Evolutionary conservation across 1,140 invertebrate species (phyloP).

Genomic region (Pantala flavescens): DNA sequence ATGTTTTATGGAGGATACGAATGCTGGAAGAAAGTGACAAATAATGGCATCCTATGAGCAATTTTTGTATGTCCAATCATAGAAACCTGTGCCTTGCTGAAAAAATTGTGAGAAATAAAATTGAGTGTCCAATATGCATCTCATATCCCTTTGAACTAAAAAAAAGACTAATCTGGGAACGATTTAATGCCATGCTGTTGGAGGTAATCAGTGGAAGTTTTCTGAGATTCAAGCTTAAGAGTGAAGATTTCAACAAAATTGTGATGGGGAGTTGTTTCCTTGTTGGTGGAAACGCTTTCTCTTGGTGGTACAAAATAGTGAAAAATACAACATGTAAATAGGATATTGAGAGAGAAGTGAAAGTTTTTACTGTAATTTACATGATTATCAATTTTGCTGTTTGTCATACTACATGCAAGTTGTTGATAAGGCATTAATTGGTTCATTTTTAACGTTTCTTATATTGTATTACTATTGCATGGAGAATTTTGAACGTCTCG

Average conservation of each 20-base stretch:
- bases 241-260: not conserved
- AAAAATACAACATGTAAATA: not conserved
- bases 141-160: slow-evolving; percentile 1
- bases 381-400: slow-evolving; percentile 4
- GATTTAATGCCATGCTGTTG: not conserved
- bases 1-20: too few relatives aligned
- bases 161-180: not conserved
- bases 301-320: slow-evolving; percentile 5
- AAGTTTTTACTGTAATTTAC: not conserved
- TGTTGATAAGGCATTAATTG: not conserved
- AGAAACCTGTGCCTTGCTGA: not conserved
- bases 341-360: not conserved
- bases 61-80: not conserved
- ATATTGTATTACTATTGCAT: not conserved
- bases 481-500: not conserved
- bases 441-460: not conserved
- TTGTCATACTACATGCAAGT: not conserved
- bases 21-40: not conserved
- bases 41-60: not conserved
- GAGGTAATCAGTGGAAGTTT: not conserved
- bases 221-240: not conserved
- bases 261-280: not conserved
- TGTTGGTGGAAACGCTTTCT: not conserved
- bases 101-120: not conserved
- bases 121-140: not conserved